phyloP scores from a whole-genome alignment of 2,113 vertebrate species.

The Gobius niger region DNA sequence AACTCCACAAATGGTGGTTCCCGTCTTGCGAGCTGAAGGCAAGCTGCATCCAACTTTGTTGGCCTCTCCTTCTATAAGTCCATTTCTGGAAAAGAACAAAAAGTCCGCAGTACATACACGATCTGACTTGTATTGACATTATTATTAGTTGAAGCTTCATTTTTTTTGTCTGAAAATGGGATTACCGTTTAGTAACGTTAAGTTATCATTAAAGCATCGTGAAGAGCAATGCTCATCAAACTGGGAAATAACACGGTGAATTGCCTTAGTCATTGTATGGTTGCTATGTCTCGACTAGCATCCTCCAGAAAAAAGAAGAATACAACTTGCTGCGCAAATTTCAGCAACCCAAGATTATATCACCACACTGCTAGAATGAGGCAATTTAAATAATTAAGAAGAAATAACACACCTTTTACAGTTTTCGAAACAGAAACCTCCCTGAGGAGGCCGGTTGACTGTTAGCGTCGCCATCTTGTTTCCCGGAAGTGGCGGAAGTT shows the following conservation, averaged over 20 bases:
- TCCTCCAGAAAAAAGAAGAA: neutral
- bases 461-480: slow-evolving; percentile 83
- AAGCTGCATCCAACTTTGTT: slow-evolving; percentile 78
- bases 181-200: neutral
- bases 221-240: too few relatives aligned
- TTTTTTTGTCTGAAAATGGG: too few relatives aligned
- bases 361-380: fast-evolving
- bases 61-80: slow-evolving; percentile 80
- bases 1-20: slow-evolving; percentile 93
- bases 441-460: slow-evolving; percentile 57
- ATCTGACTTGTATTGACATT: neutral
- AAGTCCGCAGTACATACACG: neutral
- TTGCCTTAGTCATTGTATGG: slow-evolving; percentile 74
- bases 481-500: slow-evolving; percentile 67
- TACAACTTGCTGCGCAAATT: too few relatives aligned
- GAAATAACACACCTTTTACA: slow-evolving; percentile 80
- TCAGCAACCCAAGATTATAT: fast-evolving
- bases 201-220: neutral
- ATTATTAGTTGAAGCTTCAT: too few relatives aligned
- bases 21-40: slow-evolving; percentile 88
- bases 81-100: slow-evolving; percentile 79
- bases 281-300: slow-evolving; percentile 11
- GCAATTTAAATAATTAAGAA: fast-evolving
- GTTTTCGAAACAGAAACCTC: slow-evolving; percentile 91
- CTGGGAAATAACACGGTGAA: neutral